These are phyloP conservation scores for Acrobasis suavella DNA, from an alignment of 2,888 invertebrate species.

Conservation along the genomic window DNA sequence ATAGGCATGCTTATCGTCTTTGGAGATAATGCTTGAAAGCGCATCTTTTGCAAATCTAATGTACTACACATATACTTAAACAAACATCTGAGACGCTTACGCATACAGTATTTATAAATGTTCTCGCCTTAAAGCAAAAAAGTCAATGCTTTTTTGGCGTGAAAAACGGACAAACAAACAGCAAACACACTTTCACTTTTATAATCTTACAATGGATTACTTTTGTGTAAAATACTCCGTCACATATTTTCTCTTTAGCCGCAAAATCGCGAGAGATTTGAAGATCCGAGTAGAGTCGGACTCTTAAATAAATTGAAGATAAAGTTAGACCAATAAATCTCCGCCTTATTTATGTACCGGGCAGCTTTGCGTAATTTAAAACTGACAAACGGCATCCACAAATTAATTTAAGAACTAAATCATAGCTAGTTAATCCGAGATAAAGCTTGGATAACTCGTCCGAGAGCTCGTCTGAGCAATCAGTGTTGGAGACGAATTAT, in stretches of 20 bases:
- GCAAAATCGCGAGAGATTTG: not conserved
- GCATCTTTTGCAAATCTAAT: too few relatives aligned
- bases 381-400: not conserved
- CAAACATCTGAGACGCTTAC: too few relatives aligned
- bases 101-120: too few relatives aligned
- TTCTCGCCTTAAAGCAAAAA: too few relatives aligned
- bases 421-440: slow-evolving; percentile 4
- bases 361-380: slow-evolving; percentile 3
- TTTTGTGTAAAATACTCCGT: not conserved
- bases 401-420: slow-evolving; percentile 12
- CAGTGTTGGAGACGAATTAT: not conserved
- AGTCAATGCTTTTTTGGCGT: too few relatives aligned
- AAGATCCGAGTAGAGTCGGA: not conserved
- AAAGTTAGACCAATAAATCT: slow-evolving; percentile 3
- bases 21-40: too few relatives aligned
- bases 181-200: too few relatives aligned
- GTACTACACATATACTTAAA: too few relatives aligned
- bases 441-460: not conserved
- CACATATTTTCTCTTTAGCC: too few relatives aligned
- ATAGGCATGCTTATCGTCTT: too few relatives aligned
- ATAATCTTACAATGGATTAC: not conserved
- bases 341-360: not conserved
- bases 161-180: too few relatives aligned
- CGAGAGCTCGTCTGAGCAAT: not conserved
- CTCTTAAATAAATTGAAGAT: not conserved